Percentiles rank a stretch among this genome's conserved stretches.
Evolutionary conservation across 2,888 invertebrate genomes (phyloP).

Genomic region (Rugalucina vietnamica): DNA sequence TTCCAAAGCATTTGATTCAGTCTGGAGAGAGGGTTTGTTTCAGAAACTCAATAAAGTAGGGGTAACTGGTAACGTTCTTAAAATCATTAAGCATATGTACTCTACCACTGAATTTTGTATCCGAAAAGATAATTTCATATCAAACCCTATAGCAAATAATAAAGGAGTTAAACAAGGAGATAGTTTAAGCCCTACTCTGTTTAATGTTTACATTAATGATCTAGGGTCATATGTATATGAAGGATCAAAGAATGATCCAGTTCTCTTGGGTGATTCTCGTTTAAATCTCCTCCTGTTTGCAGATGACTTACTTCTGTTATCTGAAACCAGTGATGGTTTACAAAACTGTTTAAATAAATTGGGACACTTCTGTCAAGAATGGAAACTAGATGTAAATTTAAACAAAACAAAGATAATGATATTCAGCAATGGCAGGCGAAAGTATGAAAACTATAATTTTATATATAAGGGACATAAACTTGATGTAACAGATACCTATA

Average conservation of each 20-base stretch:
- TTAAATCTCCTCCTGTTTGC: background rate
- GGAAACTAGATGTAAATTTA: background rate
- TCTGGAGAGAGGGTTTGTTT: background rate
- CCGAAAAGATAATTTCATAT: background rate
- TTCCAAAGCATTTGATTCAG: constrained; percentile 28
- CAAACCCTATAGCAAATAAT: constrained; percentile 1
- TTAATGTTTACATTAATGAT: constrained; percentile 33
- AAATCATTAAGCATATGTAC: constrained; percentile 21
- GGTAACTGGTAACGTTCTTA: background rate
- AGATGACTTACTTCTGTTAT: background rate
- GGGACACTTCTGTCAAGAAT: background rate
- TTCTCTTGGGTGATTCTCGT: background rate
- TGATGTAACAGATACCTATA: background rate
- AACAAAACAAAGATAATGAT: background rate
- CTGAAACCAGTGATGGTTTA: background rate
- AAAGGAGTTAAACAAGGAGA: constrained; percentile 23
- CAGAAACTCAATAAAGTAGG: background rate
- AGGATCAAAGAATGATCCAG: background rate
- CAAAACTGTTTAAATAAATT: background rate
- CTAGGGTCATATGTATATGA: constrained; percentile 1
- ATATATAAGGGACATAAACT: background rate
- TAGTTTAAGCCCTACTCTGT: constrained; percentile 15
- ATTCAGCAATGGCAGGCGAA: background rate
- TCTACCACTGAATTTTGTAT: constrained; percentile 9
- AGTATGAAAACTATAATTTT: background rate